Conservation (phyloP, 2,113 vertebrate species). For the Caranx ignobilis region DNA sequence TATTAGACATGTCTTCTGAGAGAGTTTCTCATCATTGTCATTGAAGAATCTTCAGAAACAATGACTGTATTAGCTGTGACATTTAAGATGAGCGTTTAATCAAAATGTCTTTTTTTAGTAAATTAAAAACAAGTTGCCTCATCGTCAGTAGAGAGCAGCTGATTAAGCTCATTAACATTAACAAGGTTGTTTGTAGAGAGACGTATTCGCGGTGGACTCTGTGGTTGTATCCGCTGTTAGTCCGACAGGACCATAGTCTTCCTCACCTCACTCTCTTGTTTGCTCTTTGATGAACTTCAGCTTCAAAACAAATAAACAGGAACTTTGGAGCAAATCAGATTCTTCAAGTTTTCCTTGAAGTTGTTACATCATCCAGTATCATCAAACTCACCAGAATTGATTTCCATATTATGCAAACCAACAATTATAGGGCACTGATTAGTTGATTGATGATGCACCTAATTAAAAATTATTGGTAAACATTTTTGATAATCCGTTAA, state of each 20-base stretch:
- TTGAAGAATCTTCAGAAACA: neutral
- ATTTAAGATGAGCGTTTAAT: conserved; percentile 14
- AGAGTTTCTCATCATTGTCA: conserved; percentile 31
- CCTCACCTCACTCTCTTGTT: neutral
- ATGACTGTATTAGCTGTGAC: neutral
- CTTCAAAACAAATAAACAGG: neutral
- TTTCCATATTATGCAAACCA: neutral
- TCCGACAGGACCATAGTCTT: neutral
- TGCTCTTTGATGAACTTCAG: neutral
- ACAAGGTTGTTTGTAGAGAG: conserved; percentile 7
- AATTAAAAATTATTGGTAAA: neutral
- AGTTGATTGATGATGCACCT: neutral
- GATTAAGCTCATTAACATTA: conserved; percentile 20
- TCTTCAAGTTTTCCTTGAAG: conserved; percentile 2
- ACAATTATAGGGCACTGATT: neutral
- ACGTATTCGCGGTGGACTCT: conserved; percentile 13
- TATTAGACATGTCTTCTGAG: conserved; percentile 64
- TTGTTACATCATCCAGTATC: neutral
- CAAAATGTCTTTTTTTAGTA: neutral
- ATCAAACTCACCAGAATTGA: neutral
- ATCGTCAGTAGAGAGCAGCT: neutral
- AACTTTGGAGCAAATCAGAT: neutral
- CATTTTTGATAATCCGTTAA: neutral
- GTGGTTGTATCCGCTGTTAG: neutral
- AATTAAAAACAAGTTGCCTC: conserved; percentile 39